Base-by-base conservation (phyloP, 2,797 vertebrate species). In the Cottoperca gobio region DNA sequence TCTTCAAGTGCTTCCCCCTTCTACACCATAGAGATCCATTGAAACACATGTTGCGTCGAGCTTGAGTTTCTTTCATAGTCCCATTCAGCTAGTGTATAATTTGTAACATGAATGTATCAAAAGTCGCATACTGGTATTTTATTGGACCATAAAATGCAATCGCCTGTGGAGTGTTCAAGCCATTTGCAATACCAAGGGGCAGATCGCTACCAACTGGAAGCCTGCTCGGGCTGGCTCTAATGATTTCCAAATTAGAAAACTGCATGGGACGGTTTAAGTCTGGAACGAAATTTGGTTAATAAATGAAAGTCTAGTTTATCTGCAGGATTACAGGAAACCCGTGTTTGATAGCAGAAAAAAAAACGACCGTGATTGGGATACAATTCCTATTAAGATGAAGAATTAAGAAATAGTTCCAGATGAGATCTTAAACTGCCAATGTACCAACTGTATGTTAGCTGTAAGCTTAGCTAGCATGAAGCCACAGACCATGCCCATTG, bases 201-300 rank as follows among this genome's bases (percentile, higher is more conserved):
- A 82, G 69, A 84, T 68, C 75, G 66, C 42, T 69, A 39, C 71
- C 54, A 54, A 87, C 28, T 75, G 57, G 37, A 78, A 82, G 76
- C 78, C 77, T 82, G 73, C 71, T 85, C 46, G 43, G 2, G 14
- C 28, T 81, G 86, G 70, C 75, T 35, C 3, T 0, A 11, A 68
- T 3, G 21, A 52, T 12, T 43, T 79, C 73, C 73, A 86, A 45
- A 61, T 78, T 63, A 70, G 74, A 71, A 46, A 55, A 69, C 28
- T 58, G 42, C 35, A 40, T 1, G 16, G 26, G 54, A 16, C 31
- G 8, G 54, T 39, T 52, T 21, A 50, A 74, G 69, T 76, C 23
- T 63, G 37, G 57, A 59, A 76, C 52, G 31, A 57, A 52, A 73
- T 70, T 3, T 66, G 70, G 45, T 55, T 43, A 60, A 2, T 55